Percentiles rank a stretch among this genome's conserved stretches.
Conservation (phyloP, 2,113 vertebrate species). For the Podarcis raffonei region DNA sequence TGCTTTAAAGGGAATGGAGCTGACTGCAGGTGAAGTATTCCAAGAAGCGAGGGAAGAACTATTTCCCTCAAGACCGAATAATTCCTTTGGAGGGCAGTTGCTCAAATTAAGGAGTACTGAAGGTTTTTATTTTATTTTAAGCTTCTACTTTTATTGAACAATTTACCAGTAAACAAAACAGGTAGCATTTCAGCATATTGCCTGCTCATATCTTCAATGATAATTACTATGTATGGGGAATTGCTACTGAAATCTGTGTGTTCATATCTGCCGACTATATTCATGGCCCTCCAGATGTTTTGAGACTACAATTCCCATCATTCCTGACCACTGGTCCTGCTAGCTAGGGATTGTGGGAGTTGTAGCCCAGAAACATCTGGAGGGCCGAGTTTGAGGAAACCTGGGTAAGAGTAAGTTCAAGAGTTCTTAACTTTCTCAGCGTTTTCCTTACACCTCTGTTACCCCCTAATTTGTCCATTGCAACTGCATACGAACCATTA, state of each 20-base stretch:
- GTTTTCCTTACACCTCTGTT: not conserved
- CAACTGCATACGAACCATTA: not conserved
- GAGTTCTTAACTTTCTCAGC: not conserved
- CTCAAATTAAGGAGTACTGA: not conserved
- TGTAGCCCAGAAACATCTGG: too few species aligned
- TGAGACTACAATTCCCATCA: too few species aligned
- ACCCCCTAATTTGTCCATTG: not conserved
- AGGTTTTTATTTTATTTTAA: not conserved
- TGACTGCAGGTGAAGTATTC: conserved; percentile 20
- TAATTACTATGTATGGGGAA: not conserved
- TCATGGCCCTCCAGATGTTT: not conserved
- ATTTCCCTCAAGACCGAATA: conserved; percentile 7
- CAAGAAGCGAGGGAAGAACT: not conserved
- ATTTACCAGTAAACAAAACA: not conserved
- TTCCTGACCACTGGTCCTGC: too few species aligned
- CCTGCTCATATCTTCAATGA: not conserved
- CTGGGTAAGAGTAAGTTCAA: too few species aligned
- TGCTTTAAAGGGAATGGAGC: conserved; percentile 1
- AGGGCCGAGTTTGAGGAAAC: not conserved
- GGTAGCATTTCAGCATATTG: not conserved
- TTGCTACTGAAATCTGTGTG: not conserved
- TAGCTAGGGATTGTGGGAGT: too few species aligned
- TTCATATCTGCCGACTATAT: not conserved
- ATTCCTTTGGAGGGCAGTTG: not conserved
- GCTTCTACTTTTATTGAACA: not conserved